Evolutionary conservation across 2,888 invertebrate genomes (phyloP), one percentile per base, ranked within the genome.

Genomic region (Metellina segmentata): DNA sequence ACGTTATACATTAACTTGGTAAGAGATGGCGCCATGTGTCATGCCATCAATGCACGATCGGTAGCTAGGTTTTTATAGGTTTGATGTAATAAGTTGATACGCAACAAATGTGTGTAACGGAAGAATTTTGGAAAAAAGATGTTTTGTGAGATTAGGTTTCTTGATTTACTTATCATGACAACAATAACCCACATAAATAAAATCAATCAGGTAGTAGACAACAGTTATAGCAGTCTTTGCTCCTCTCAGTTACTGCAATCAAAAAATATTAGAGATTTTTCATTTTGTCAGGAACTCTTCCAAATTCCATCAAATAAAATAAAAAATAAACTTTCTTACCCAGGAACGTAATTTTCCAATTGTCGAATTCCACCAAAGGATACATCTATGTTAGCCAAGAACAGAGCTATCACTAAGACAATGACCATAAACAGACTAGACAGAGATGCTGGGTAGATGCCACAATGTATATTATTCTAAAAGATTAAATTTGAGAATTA

Each of bases 381-480:
- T 94, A 97, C 96, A 95, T 97, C 97, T 94, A 96, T 96, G 20
- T 97, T 97, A 74, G 97, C 96, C 94, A 97, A 97, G 94, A 98
- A 97, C 93, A 98, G 96, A 0, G 97, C 97, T 85, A 97, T 96
- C 9, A 98, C 96, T 71, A 98, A 95, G 13, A 97, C 96, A 94
- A 98, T 97, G 48, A 98, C 96, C 74, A 98, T 96, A 96, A 98
- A 97, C 91, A 99, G 96, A 85, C 98, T 98, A 94, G 97, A 97
- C 94, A 98, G 96, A 93, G 98, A 98, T 0, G 98, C 99, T 53
- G 99, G 99, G 95, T 98, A 99, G 19, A 99, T 97, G 75, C 99
- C 99, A 96, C 98, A 98, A 94, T 97, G 97, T 93, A 99, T 96
- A 95, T 98, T 98, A 95, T 99, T 99, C 98, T 99, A 96, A 94